A percentile compares a stretch with the other conserved stretches of the same genome.
These are phyloP conservation scores for Hecatera dysodea DNA, from an alignment of 2,888 invertebrate species.

Conservation along the genomic window DNA sequence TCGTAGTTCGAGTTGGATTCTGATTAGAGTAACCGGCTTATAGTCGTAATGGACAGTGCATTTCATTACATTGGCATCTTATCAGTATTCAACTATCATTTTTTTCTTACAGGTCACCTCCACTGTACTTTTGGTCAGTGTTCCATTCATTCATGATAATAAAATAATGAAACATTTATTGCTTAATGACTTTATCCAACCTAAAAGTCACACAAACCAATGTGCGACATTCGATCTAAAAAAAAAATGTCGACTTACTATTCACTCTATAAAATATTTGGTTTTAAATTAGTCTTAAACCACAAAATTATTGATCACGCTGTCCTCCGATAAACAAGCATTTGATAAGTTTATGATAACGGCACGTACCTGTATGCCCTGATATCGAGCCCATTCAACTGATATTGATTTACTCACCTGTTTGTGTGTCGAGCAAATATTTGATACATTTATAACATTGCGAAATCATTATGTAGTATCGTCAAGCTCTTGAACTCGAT, in stretches of 20 bases:
- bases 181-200: neutral
- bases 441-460: conserved; percentile 68
- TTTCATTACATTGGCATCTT: conserved; percentile 8
- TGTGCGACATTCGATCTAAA: neutral
- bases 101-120: conserved; percentile 3
- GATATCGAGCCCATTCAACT: conserved; percentile 81
- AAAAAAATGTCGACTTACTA: neutral
- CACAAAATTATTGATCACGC: conserved; percentile 69
- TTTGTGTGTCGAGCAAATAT: conserved; percentile 74
- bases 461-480: conserved; percentile 57
- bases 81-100: conserved; percentile 13
- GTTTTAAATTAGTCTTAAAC: conserved; percentile 63
- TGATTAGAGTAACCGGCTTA: conserved; percentile 40
- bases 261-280: conserved; percentile 11
- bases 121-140: neutral
- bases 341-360: conserved; percentile 84
- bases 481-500: conserved; percentile 49
- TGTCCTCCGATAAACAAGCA: conserved; percentile 75
- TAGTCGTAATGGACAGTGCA: conserved; percentile 9
- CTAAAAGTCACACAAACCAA: conserved; percentile 1
- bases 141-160: conserved; percentile 35
- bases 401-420: conserved; percentile 86
- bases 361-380: conserved; percentile 70
- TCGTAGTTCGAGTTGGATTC: conserved; percentile 50
- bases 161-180: conserved; percentile 13